Conservation (phyloP, 2,888 invertebrate species). For the Trachelus iudaicus region DNA sequence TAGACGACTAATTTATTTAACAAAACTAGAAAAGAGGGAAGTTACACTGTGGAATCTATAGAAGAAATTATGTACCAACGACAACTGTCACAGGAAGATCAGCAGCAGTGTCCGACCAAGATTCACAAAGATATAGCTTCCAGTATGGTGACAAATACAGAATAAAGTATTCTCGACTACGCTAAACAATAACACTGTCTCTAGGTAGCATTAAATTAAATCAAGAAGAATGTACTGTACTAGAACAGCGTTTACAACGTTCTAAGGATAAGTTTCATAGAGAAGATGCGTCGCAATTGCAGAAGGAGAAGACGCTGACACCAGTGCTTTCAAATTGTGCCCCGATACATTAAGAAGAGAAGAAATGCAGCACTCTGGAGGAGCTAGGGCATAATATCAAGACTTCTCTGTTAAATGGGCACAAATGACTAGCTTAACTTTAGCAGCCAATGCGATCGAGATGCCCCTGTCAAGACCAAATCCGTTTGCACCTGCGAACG, state of each 20-base stretch:
- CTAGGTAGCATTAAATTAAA: background rate
- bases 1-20: conserved; percentile 30
- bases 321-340: background rate
- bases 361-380: background rate
- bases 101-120: background rate
- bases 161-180: background rate
- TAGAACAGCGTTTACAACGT: background rate
- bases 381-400: background rate
- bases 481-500: conserved; percentile 59
- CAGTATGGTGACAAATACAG: background rate
- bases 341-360: background rate
- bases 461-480: conserved; percentile 68
- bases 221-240: background rate
- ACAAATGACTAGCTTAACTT: conserved; percentile 50
- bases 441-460: conserved; percentile 50
- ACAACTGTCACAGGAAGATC: background rate
- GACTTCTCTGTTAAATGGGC: conserved; percentile 31
- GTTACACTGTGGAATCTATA: background rate
- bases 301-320: background rate
- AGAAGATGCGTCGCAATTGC: background rate
- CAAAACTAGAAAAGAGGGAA: background rate
- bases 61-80: background rate
- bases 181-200: background rate
- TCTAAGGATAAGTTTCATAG: background rate
- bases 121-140: background rate